Conservation (phyloP, 2,797 vertebrate species). For the Spinus olivaceus region DNA sequence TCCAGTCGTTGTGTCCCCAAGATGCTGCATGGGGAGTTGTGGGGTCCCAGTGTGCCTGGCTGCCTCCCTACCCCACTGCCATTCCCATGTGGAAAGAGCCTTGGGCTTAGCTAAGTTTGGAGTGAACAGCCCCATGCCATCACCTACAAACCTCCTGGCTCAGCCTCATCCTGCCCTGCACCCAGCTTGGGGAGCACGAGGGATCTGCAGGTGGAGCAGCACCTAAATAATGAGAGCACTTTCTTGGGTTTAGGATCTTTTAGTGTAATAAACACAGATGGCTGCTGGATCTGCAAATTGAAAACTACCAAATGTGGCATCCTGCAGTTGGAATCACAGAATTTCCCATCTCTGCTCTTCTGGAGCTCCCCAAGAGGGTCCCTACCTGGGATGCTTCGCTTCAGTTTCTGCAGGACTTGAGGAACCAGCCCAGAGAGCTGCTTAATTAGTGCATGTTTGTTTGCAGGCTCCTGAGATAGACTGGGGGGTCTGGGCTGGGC, state of each 20-base stretch:
- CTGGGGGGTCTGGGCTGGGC: neutral
- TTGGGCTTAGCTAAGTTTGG: neutral
- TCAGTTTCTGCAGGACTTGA: neutral
- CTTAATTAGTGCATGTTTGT: rapidly evolving
- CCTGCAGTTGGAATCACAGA: neutral
- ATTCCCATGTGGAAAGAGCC: neutral
- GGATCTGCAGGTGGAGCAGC: neutral
- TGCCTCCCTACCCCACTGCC: rapidly evolving
- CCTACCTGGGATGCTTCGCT: neutral
- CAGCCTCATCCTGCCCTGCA: neutral
- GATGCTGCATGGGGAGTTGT: neutral
- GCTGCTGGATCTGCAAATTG: neutral
- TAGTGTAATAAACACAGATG: rapidly evolving
- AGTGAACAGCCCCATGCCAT: neutral
- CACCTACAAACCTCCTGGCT: neutral
- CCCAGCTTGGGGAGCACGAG: rapidly evolving
- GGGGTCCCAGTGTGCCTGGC: rapidly evolving
- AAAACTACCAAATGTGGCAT: neutral
- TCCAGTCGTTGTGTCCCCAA: rapidly evolving
- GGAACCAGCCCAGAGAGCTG: neutral
- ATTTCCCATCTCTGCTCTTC: neutral
- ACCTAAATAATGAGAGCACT: rapidly evolving
- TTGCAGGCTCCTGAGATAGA: neutral
- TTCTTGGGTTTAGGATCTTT: neutral
- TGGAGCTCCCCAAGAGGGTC: neutral